Conservation (phyloP, 2,113 vertebrate genomes). For the Cyphomyrus plagiostoma region DNA sequence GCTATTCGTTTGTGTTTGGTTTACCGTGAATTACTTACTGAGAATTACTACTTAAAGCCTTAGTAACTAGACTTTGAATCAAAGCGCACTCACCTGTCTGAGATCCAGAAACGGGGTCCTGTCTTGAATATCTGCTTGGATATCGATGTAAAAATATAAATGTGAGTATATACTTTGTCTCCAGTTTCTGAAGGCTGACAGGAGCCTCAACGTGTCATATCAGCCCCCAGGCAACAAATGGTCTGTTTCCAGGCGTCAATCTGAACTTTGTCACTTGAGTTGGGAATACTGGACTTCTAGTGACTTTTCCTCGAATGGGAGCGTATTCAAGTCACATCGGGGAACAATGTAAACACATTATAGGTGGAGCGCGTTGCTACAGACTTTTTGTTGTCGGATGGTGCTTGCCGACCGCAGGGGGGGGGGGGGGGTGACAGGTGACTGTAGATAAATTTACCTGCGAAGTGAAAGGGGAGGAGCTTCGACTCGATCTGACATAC, state of each 20-base stretch:
- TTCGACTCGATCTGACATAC: background rate
- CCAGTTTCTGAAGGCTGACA: background rate
- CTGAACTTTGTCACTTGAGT: conserved; percentile 23
- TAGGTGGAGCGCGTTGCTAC: background rate
- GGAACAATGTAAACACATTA: background rate
- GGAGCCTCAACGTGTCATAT: conserved; percentile 43
- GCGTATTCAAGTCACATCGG: background rate
- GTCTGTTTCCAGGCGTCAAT: conserved; percentile 9
- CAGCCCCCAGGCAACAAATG: conserved; percentile 11
- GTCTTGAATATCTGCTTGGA: background rate
- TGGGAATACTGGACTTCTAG: background rate
- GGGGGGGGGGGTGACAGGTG: conserved; percentile 38
- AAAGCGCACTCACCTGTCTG: background rate
- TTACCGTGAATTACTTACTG: background rate
- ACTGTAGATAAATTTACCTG: conserved; percentile 51
- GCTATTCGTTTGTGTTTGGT: background rate
- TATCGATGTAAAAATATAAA: background rate
- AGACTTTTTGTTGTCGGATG: background rate
- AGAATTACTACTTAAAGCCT: background rate
- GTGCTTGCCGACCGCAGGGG: conserved; percentile 6
- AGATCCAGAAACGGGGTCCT: background rate
- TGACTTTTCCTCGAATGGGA: background rate
- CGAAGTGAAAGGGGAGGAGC: conserved; percentile 37
- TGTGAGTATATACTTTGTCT: background rate
- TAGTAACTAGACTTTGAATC: background rate